Evolutionary conservation across 2,113 vertebrate species (phyloP), one percentile per base, ranked within the genome.

Genomic region (Plecotus auritus): DNA sequence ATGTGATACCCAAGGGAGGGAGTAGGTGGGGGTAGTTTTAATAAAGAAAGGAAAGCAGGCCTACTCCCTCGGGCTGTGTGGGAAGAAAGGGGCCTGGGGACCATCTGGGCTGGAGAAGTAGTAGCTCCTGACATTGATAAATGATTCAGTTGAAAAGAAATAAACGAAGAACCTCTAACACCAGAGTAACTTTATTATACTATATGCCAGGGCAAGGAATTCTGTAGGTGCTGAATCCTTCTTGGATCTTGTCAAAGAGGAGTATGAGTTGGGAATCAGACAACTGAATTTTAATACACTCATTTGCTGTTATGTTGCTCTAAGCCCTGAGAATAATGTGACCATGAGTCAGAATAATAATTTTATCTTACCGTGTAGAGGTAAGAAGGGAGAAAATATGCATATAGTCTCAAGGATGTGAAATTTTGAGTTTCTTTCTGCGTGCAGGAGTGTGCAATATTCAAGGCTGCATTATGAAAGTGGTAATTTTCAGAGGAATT

Each of bases 41-140:
- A 93, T 85, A 70, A 96, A 78, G n/a, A 96, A 88, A 45, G 51
- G 37, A 85, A 94, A 81, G 23, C 23, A 64, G 7, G 49, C 20
- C 7, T 49, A 51, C n/a, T 80, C 42, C 56, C 59, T 89, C 7
- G 9, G 59, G 64, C 64, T 93, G 37, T 67, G 49, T 95, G 74
- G 84, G 89, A 82, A 49, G 86, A 87, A 90, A 83, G 76, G 73
- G 56, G 47, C 35, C 66, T 51, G 7, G 10, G 28, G 8, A 37
- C 72, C 18, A 35, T 73, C 47, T 85, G 30, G 11, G 22, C 85
- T 81, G 69, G 37, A 89, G 45, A 88, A 56, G 3, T 69, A 59
- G 49, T 37, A 49, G 23, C 49, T 94, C 28, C 80, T 89, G 82
- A 92, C 32, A 49, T 51, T 67, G 76, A 93, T 85, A 92, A 73